Conservation (phyloP, 23 tunicate genomes). For the Ciona savignyi region DNA sequence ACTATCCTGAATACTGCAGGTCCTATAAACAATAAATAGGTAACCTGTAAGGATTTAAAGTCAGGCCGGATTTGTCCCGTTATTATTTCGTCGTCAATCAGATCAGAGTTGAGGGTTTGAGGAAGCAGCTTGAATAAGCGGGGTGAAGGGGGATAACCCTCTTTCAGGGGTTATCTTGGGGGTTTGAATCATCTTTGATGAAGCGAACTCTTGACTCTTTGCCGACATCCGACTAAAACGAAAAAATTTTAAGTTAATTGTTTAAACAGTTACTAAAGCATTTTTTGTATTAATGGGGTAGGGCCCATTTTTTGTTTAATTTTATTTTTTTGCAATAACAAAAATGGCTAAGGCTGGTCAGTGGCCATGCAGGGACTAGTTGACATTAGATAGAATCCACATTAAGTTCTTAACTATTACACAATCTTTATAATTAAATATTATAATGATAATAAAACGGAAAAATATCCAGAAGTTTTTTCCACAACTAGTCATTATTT, state of each 20-base stretch:
- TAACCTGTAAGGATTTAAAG: conserved; percentile 24
- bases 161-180: background rate
- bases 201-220: conserved; percentile 30
- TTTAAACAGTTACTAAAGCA: background rate
- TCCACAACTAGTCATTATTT: too few species aligned
- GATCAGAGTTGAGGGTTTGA: conserved; percentile 32
- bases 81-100: conserved; percentile 53
- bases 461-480: too few species aligned
- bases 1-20: background rate
- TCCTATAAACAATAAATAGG: background rate
- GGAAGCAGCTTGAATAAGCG: conserved; percentile 20
- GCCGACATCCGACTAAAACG: conserved; percentile 15
- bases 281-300: background rate
- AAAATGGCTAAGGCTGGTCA: too few species aligned
- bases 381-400: too few species aligned
- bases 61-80: conserved; percentile 24
- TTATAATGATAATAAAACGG: too few species aligned
- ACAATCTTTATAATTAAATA: too few species aligned
- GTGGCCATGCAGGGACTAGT: too few species aligned
- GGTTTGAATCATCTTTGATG: background rate
- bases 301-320: background rate
- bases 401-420: too few species aligned
- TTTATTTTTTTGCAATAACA: background rate
- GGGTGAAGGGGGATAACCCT: background rate
- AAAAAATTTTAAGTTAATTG: background rate